Base-by-base conservation (phyloP, 2,113 vertebrate genomes). In the Monopterus albus region DNA sequence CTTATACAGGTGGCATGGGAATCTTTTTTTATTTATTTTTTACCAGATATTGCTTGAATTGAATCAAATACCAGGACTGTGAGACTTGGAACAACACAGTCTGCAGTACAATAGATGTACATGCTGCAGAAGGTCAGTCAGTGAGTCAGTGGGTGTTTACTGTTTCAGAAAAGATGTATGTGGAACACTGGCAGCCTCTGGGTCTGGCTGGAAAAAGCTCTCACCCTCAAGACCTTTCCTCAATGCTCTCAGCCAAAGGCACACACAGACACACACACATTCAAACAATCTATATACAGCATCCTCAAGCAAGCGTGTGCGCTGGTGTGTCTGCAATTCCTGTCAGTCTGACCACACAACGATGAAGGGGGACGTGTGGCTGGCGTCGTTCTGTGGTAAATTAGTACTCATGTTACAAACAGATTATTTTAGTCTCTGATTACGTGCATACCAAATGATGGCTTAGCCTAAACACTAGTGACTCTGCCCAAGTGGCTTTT, bases 351-450 rank as follows among this genome's bases (percentile, higher is more conserved):
- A 81, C 88, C 90, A 83, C 87, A 83, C 59, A 49, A 4, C 11
- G 57, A 83, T 49, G 51, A 74, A 79, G 77, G 58, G 63, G 83
- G 64, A 46, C 57, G 28, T 63, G 75, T 58, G 67, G 18, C 81
- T 75, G 83, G 83, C 84, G 73, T 89, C 87, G 75, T n/a, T 65
- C 60, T 78, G 82, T 79, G 84, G 90, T 80, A 89, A 81, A 90
- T 90, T 82, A 88, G 84, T 73, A 85, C 78, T 68, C 70, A 31
- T 68, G 72, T 81, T 82, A 69, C 71, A 86, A 81, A 79, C 68
- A 78, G 75, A 83, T 85, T 75, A 78, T 87, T 85, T 85, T 64
- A 82, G 83, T 65, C 80, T 84, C 75, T 86, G 82, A 85, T 91
- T 90, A 88, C 45, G 55, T 72, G 67, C 14, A 15, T 35, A 85